Percentiles rank a stretch among this genome's conserved stretches.
phyloP scores from a whole-genome alignment of 2,113 vertebrate species.

The human (Homo sapiens) region DNA sequence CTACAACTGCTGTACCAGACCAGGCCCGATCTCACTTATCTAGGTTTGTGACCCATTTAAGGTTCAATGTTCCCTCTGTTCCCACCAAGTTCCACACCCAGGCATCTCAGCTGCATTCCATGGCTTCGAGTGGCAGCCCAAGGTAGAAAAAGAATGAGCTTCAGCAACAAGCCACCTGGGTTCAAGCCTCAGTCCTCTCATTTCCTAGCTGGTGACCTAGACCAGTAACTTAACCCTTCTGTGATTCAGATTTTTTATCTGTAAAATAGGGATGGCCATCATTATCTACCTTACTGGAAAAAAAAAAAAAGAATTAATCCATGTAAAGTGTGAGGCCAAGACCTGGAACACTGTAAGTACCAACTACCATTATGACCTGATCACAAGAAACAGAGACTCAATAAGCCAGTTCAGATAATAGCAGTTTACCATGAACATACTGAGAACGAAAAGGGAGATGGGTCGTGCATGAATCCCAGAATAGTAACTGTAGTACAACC shows the following conservation, averaged over 20 bases:
- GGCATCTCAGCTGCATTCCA: neutral
- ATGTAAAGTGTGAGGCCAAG: neutral
- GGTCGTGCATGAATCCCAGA: neutral
- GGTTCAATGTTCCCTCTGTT: accelerated
- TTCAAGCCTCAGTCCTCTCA: neutral
- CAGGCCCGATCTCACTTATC: no score
- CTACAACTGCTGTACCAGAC: neutral
- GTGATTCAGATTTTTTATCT: neutral
- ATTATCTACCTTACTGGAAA: neutral
- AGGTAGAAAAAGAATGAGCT: neutral
- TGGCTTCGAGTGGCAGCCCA: neutral
- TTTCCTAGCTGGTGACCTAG: neutral
- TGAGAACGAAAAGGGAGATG: neutral
- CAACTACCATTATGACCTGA: no score
- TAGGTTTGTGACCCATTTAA: neutral
- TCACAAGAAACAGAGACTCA: neutral
- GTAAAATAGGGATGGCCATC: neutral
- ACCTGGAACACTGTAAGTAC: accelerated
- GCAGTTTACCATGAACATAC: neutral
- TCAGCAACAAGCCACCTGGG: neutral
- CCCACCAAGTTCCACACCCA: neutral
- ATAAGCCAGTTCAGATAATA: neutral
- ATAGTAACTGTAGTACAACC: neutral
- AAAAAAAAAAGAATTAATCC: neutral
- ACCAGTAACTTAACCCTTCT: neutral